Percentiles rank a stretch among this genome's conserved stretches.
Conservation (phyloP, 2,113 vertebrate genomes). For the Zeus faber region DNA sequence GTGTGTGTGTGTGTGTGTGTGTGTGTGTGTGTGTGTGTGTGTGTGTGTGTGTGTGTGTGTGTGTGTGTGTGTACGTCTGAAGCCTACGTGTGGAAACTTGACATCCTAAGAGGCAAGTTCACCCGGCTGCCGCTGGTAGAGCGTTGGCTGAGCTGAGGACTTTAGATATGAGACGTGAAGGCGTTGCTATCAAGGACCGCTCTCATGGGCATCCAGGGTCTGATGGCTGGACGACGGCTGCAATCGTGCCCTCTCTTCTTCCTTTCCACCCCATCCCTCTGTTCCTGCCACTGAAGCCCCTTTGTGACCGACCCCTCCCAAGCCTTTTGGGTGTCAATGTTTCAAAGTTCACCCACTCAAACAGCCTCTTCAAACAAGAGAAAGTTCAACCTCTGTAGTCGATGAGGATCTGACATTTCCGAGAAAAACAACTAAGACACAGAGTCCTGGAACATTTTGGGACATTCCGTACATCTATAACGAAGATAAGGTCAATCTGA, state of each 20-base stretch:
- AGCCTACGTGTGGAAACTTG: slow-evolving; percentile 14
- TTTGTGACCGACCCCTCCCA: slow-evolving; percentile 19
- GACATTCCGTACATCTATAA: slow-evolving; percentile 14
- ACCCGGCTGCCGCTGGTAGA: slow-evolving; percentile 39
- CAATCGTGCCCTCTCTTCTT: background rate
- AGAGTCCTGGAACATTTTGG: too few relatives aligned
- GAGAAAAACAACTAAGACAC: slow-evolving; percentile 12
- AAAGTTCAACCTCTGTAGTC: slow-evolving; percentile 24
- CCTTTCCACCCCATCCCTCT: slow-evolving; percentile 1
- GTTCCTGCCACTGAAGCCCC: slow-evolving; percentile 18
- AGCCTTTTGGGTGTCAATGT: slow-evolving; percentile 53
- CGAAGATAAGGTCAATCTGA: too few relatives aligned
- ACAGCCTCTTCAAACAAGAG: slow-evolving; percentile 40
- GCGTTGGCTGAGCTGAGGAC: slow-evolving; percentile 43
- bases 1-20: too few relatives aligned
- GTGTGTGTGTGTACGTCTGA: slow-evolving; percentile 11
- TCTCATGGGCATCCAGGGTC: slow-evolving; percentile 49
- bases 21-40: slow-evolving; percentile 5
- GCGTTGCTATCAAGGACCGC: slow-evolving; percentile 56
- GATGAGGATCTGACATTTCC: slow-evolving; percentile 43
- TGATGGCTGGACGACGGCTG: slow-evolving; percentile 33
- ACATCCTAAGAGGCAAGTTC: slow-evolving; percentile 45
- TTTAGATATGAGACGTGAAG: slow-evolving; percentile 52
- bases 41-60: slow-evolving; percentile 7
- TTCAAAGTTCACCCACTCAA: too few relatives aligned